Base-by-base conservation (phyloP, 2,797 vertebrate genomes). In the Lepidocolaptes lacrymiger region DNA sequence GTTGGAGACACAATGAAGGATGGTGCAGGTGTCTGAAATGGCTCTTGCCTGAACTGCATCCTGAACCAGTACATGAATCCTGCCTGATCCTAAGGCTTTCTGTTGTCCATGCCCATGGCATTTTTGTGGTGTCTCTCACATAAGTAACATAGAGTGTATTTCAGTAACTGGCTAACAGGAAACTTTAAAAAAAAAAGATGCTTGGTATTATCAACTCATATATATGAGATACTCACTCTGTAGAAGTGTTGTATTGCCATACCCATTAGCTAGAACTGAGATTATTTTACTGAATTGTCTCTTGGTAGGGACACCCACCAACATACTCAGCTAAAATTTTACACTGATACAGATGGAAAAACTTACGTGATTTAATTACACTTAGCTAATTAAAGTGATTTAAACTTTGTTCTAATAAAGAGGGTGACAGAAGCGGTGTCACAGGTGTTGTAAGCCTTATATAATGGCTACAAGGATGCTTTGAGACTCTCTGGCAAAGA, bases 61-160 rank as follows among this genome's bases (percentile, higher is more conserved):
- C 14, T 55, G 41, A 68, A 39, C 30, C 26, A 22, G 12, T 37
- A 19, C 2, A 3, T 21, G 32, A 72, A 49, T 58, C 23, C 71
- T 61, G 12, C 36, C 27, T 4, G 0, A 34, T 80, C 34, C 48
- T 16, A 37, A 59, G 21, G 11, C 10, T 58, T 67, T 80, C n/a
- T 1, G 0, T 58, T 46, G 32, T 85, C 36, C 37, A 4, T 2
- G 2, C 6, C 14, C 8, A 21, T 5, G 20, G 14, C 41, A 13
- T 83, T 91, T 75, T 52, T 56, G 12, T 41, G 34, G 8, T 55
- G 6, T 46, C 44, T 6, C 3, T 89, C 37, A 26, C 1, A 1
- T 36, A 28, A 52, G 32, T 74, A 37, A 4, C 9, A 5, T 19
- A 39, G 23, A 37, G 27, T 10, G 0, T 69, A 23, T 74, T 74